A percentile compares a stretch with the other conserved stretches of the same genome.
phyloP scores from a whole-genome alignment of 2,888 invertebrate genomes.

The Plebejus argus region DNA sequence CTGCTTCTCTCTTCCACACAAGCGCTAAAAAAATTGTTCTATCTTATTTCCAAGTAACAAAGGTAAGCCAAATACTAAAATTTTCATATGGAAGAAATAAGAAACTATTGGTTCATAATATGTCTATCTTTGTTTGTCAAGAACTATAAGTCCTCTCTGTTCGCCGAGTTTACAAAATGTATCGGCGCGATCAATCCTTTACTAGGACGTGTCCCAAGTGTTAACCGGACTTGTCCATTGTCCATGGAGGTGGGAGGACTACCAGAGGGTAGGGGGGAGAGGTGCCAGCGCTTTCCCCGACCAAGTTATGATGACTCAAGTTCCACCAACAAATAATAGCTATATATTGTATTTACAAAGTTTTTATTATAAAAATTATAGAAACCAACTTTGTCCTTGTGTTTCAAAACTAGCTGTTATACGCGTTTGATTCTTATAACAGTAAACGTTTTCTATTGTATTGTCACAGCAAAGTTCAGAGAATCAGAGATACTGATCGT shows the following conservation, averaged over 20 bases:
- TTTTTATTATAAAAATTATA: conserved; percentile 10
- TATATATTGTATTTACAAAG: conserved; percentile 45
- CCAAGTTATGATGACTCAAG: conserved; percentile 35
- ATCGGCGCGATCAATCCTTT: background rate
- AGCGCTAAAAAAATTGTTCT: background rate
- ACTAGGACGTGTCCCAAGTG: conserved; percentile 48
- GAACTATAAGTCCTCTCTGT: too few relatives aligned
- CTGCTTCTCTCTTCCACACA: background rate
- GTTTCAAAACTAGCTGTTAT: background rate
- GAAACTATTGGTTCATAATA: too few relatives aligned
- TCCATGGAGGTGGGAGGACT: conserved; percentile 51
- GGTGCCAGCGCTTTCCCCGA: conserved; percentile 58
- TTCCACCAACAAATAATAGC: conserved; percentile 42
- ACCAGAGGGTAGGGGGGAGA: conserved; percentile 49
- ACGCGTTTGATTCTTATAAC: background rate
- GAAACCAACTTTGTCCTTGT: conserved; percentile 10
- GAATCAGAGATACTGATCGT: background rate
- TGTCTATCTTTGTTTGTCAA: too few relatives aligned
- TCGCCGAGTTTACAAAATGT: background rate
- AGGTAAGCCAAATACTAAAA: background rate
- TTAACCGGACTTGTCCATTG: conserved; percentile 53
- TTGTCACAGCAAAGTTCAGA: background rate
- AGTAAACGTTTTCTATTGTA: background rate
- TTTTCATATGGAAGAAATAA: too few relatives aligned
- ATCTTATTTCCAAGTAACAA: too few relatives aligned